phyloP scores from a whole-genome alignment of 2,797 vertebrate species.

The Bovichtus diacanthus region DNA sequence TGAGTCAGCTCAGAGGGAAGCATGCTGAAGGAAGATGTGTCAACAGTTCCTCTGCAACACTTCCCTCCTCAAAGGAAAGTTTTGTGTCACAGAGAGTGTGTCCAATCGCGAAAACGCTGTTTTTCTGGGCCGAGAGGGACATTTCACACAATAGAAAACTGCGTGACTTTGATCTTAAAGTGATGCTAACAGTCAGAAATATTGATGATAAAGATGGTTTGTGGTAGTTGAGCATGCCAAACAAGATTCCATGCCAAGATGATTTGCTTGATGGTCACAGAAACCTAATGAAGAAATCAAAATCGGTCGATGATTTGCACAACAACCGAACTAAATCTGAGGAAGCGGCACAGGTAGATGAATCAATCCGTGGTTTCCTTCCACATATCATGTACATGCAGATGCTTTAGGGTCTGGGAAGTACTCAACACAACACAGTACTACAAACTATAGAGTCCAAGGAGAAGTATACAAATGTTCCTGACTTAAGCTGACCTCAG shows the following conservation, averaged over 20 bases:
- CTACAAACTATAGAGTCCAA: background rate
- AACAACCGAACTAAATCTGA: slow-evolving; percentile 7
- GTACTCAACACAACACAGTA: slow-evolving; percentile 28
- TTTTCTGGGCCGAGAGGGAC: slow-evolving; percentile 1
- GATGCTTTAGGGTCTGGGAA: slow-evolving; percentile 17
- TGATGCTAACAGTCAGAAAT: background rate
- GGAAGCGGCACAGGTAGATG: background rate
- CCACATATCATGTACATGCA: background rate
- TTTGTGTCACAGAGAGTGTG: slow-evolving; percentile 50
- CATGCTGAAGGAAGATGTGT: slow-evolving; percentile 69
- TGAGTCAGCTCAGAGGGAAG: slow-evolving; percentile 61
- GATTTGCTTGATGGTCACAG: background rate
- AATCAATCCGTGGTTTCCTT: slow-evolving; percentile 16
- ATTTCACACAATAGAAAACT: slow-evolving; percentile 2
- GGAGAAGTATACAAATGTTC: slow-evolving; percentile 17
- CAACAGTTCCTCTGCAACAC: slow-evolving; percentile 73
- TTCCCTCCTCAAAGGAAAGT: slow-evolving; percentile 68
- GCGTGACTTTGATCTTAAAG: slow-evolving; percentile 12
- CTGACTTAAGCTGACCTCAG: slow-evolving; percentile 5
- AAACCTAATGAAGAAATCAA: background rate
- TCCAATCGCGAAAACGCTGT: slow-evolving; percentile 3
- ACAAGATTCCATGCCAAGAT: background rate
- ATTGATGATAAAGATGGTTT: background rate
- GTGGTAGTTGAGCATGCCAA: background rate
- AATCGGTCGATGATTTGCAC: background rate